Percentiles rank a stretch among this genome's conserved stretches.
Evolutionary conservation across 1,140 invertebrate genomes (phyloP).

Genomic region (Meloidogyne hapla): DNA sequence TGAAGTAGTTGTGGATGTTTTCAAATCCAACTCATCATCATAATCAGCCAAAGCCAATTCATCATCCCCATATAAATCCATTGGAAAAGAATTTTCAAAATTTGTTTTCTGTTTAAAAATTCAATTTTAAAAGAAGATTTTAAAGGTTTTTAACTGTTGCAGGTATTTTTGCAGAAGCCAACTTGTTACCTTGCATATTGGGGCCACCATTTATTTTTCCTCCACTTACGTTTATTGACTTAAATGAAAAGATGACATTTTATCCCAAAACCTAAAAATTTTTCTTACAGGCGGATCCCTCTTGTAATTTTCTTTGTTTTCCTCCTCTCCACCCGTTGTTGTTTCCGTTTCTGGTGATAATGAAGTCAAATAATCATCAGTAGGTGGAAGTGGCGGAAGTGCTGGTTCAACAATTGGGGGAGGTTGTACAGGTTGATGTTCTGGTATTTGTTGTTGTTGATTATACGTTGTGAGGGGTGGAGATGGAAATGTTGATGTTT

Average conservation of each 20-base stretch:
- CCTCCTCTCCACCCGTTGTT: conserved; percentile 7
- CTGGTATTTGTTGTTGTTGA: not conserved
- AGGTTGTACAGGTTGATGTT: not conserved
- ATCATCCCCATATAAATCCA: conserved; percentile 33
- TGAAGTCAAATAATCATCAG: conserved; percentile 6
- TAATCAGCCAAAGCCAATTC: conserved; percentile 32
- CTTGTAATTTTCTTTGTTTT: not conserved
- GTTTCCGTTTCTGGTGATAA: conserved; percentile 6
- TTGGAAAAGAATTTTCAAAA: conserved; percentile 4
- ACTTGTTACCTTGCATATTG: not conserved
- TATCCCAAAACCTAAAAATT: conserved; percentile 7
- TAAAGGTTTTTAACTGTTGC: conserved; percentile 14
- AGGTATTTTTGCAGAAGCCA: not conserved
- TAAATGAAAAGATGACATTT: conserved; percentile 7
- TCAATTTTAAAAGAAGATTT: not conserved
- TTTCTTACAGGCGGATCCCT: not conserved
- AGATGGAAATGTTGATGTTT: not conserved
- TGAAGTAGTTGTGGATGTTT: not conserved
- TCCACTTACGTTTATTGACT: conserved; percentile 20
- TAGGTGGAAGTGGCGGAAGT: not conserved
- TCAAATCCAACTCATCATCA: conserved; percentile 11
- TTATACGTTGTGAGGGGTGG: not conserved
- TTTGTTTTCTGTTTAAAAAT: conserved; percentile 1
- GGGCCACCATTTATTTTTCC: conserved; percentile 11
- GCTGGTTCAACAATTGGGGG: not conserved